phyloP scores from a whole-genome alignment of 1,140 invertebrate genomes.

The Megalonaias nervosa region DNA sequence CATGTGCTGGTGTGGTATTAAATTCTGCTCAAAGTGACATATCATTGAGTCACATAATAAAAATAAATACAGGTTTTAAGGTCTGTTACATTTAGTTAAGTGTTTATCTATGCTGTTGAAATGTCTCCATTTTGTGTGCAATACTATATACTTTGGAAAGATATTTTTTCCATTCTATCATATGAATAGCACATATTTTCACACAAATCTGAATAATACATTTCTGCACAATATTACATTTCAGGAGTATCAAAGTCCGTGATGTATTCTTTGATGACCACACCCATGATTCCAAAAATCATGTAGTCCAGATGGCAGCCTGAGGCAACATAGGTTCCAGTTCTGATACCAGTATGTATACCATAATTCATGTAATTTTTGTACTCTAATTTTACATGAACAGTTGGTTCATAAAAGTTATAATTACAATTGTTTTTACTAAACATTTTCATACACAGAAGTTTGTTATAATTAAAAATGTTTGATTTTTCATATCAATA shows the following conservation, averaged over 20 bases:
- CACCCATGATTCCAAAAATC: slow-evolving; percentile 60
- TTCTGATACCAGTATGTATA: no score
- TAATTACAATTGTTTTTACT: no score
- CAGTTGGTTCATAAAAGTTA: no score
- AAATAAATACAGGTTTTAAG: not conserved
- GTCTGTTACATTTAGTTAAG: not conserved
- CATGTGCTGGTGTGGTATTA: no score
- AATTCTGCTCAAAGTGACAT: no score
- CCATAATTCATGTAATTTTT: no score
- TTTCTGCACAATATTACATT: slow-evolving; percentile 23
- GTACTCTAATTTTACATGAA: no score
- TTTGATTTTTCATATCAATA: no score
- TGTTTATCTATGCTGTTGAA: not conserved
- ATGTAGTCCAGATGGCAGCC: slow-evolving; percentile 16
- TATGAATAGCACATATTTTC: no score
- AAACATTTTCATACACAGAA: no score
- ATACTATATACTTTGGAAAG: not conserved
- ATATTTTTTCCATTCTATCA: slow-evolving; percentile 1
- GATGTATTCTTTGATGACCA: slow-evolving; percentile 69
- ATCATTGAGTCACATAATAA: not conserved
- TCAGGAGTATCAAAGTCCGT: slow-evolving; percentile 65
- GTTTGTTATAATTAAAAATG: no score
- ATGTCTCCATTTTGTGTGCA: not conserved
- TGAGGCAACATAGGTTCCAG: not conserved
- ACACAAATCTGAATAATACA: no score